Evolutionary conservation across 2,888 invertebrate genomes (phyloP).

Genomic region (Yponomeuta plumbellus): DNA sequence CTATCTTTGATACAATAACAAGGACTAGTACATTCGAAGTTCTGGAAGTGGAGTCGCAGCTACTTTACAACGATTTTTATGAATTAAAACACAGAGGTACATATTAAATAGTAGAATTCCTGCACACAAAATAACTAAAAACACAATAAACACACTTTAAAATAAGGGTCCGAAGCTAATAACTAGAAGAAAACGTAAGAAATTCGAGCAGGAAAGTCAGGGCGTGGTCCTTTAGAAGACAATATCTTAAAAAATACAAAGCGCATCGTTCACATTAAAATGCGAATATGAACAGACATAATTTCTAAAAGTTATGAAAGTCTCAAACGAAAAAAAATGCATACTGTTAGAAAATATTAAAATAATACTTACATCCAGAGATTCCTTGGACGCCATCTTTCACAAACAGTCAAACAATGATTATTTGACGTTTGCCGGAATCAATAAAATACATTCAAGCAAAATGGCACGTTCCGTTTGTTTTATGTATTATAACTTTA

Average conservation of each 20-base stretch:
- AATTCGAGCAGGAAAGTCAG: conserved; percentile 20
- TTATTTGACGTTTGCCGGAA: conserved; percentile 8
- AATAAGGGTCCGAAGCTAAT: not conserved
- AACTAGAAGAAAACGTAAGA: conserved; percentile 2
- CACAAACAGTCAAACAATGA: conserved; percentile 60
- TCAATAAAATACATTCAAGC: conserved; percentile 3
- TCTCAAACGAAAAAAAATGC: conserved; percentile 14
- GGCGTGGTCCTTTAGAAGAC: conserved; percentile 31
- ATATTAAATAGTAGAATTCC: conserved; percentile 13
- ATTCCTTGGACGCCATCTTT: conserved; percentile 75
- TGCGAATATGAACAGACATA: conserved; percentile 15
- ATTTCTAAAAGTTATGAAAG: conserved; percentile 17
- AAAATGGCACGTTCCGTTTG: not conserved
- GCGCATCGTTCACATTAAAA: conserved; percentile 14
- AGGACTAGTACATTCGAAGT: not conserved
- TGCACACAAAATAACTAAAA: conserved; percentile 14
- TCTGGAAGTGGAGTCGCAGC: not conserved
- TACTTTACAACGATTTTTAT: conserved; percentile 16
- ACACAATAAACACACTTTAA: conserved; percentile 17
- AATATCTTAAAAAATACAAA: conserved; percentile 22
- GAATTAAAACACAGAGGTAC: conserved; percentile 23
- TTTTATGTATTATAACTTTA: not conserved
- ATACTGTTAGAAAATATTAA: conserved; percentile 28
- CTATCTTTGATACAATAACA: too few relatives aligned
- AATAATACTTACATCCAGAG: conserved; percentile 67